Conservation (phyloP, 2,113 vertebrate genomes). For the Actenoides lindsayi region DNA sequence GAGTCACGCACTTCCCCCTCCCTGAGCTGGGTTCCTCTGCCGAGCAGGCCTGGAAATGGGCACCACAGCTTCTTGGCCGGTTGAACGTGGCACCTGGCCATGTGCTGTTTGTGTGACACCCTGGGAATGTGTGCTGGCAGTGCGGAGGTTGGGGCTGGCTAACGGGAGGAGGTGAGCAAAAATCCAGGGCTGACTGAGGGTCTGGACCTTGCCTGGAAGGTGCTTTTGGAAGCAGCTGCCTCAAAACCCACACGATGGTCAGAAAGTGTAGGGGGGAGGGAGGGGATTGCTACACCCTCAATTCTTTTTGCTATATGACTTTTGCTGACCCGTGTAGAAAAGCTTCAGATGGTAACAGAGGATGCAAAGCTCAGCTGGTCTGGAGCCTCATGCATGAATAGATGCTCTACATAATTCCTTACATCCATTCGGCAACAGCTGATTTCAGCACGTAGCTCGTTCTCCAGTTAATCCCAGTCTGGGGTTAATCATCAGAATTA, state of each 20-base stretch:
- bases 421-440: background rate
- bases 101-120: constrained; percentile 21
- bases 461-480: background rate
- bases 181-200: background rate
- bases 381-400: fast-evolving
- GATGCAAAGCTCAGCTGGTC: background rate
- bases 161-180: background rate
- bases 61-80: background rate
- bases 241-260: fast-evolving
- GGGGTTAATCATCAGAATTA: background rate
- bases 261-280: too few species aligned
- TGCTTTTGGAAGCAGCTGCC: background rate
- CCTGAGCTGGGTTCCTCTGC: background rate
- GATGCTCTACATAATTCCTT: background rate
- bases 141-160: background rate
- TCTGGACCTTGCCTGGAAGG: background rate
- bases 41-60: background rate
- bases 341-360: background rate
- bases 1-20: too few species aligned
- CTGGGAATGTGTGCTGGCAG: constrained; percentile 3
- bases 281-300: fast-evolving
- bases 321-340: background rate
- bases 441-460: background rate
- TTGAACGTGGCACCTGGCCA: background rate
- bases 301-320: background rate